Evolutionary conservation across 2,797 vertebrate species (phyloP).

Genomic region (Tarsius wallacei): DNA sequence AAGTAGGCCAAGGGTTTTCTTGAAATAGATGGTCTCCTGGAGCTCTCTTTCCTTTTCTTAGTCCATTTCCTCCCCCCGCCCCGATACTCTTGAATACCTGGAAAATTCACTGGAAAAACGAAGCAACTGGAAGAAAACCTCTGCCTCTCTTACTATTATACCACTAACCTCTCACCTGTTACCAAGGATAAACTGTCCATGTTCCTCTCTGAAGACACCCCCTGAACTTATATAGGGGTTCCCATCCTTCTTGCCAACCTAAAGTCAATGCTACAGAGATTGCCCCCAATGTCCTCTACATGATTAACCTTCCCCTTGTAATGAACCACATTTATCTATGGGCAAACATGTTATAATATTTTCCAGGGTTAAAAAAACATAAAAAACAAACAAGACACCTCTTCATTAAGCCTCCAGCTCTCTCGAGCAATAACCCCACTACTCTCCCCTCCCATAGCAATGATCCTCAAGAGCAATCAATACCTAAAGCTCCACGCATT

Average conservation of each 20-base stretch:
- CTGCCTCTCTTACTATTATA: neutral
- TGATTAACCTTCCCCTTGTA: slow-evolving; percentile 30
- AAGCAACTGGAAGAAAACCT: slow-evolving; percentile 25
- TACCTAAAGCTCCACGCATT: neutral
- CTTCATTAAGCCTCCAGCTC: neutral
- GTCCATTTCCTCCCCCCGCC: neutral
- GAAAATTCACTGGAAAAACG: slow-evolving; percentile 17
- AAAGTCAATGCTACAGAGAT: neutral
- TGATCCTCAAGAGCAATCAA: neutral
- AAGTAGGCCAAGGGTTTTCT: neutral
- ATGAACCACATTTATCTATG: neutral
- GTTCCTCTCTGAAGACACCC: neutral
- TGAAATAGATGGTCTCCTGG: neutral
- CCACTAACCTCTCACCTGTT: neutral
- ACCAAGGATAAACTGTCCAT: neutral
- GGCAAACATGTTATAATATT: neutral
- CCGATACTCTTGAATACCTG: slow-evolving; percentile 32
- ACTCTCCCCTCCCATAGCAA: neutral
- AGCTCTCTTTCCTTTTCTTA: neutral
- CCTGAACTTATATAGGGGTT: neutral
- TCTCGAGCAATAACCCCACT: neutral
- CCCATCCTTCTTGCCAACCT: slow-evolving; percentile 9
- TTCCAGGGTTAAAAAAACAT: slow-evolving; percentile 14
- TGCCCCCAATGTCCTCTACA: neutral
- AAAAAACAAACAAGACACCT: neutral